A percentile compares a stretch with the other conserved stretches of the same genome.
Conservation (phyloP, 2,113 vertebrate genomes). For the Equus quagga region DNA sequence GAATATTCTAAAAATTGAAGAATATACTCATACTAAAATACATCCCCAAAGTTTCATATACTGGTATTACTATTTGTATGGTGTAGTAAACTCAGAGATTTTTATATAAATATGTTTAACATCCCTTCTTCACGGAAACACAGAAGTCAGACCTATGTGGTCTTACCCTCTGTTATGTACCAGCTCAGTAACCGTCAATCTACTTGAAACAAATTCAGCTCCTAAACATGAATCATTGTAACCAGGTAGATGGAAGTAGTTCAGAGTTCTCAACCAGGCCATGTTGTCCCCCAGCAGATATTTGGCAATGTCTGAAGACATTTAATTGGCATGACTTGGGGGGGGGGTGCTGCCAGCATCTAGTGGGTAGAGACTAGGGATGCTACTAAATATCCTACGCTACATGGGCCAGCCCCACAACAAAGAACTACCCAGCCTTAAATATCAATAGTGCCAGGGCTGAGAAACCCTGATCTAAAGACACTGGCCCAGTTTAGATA, state of each 20-base stretch:
- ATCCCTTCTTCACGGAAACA: not conserved
- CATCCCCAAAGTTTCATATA: not conserved
- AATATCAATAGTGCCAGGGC: not conserved
- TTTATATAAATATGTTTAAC: not conserved
- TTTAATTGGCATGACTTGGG: not conserved
- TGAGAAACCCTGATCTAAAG: not conserved
- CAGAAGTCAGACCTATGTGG: not conserved
- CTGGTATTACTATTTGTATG: not conserved
- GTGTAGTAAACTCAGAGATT: not conserved
- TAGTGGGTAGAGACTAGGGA: not conserved
- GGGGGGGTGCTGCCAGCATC: not conserved
- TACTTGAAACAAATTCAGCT: not conserved
- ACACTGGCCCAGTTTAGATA: not conserved
- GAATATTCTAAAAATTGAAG: slow-evolving; percentile 7
- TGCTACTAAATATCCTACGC: not conserved
- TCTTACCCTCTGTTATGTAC: not conserved
- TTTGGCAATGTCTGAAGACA: not conserved
- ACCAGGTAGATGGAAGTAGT: not conserved
- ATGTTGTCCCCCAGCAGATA: not conserved
- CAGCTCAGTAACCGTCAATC: not conserved
- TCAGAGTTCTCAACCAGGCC: not conserved
- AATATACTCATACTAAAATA: not conserved
- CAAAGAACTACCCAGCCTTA: not conserved
- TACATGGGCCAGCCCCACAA: not conserved
- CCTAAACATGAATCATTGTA: not conserved